Percentiles rank a stretch among this genome's conserved stretches.
phyloP scores from a whole-genome alignment of 2,113 vertebrate genomes.

The Tringa solitaria region DNA sequence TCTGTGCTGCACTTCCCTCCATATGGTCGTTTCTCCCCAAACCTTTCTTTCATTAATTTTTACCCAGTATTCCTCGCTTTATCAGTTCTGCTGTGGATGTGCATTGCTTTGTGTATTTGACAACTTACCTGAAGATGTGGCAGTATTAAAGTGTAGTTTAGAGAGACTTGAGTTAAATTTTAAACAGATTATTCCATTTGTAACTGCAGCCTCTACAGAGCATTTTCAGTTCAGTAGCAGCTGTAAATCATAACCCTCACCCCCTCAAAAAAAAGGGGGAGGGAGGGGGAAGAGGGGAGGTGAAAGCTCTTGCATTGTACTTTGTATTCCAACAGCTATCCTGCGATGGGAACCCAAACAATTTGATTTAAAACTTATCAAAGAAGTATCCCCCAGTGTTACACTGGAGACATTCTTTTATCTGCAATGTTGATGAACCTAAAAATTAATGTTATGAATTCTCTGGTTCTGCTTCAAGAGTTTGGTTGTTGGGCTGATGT shows the following conservation, averaged over 20 bases:
- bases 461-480: not conserved
- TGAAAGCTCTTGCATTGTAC: not conserved
- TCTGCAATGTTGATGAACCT: not conserved
- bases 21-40: not conserved
- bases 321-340: not conserved
- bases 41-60: not conserved
- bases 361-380: not conserved
- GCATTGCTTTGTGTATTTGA: not conserved
- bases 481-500: not conserved
- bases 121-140: not conserved
- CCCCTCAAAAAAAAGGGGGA: no score
- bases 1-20: not conserved
- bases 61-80: not conserved
- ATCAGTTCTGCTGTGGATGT: not conserved
- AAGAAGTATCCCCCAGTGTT: not conserved
- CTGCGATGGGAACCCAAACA: not conserved
- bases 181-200: not conserved
- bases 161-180: not conserved
- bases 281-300: no score
- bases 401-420: not conserved
- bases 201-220: not conserved
- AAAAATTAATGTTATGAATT: not conserved
- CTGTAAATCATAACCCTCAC: not conserved
- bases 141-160: not conserved
- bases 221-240: not conserved